Conservation (phyloP, 1,140 invertebrate genomes). For the Bombus soroeensis region DNA sequence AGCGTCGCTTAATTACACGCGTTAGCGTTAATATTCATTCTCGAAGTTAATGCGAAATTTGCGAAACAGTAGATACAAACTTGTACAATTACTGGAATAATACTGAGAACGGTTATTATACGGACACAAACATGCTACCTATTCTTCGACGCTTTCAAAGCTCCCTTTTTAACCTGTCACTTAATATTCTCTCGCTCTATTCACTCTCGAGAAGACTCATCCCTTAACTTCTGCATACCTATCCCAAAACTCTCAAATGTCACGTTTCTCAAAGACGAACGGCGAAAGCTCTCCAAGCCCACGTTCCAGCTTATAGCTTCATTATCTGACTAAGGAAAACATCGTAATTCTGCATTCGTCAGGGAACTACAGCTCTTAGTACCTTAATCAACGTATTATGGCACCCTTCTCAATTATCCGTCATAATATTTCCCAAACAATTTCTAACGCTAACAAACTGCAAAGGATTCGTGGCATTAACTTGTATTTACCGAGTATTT, state of each 20-base stretch:
- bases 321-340: slow-evolving; percentile 1
- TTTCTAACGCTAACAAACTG: neutral
- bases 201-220: neutral
- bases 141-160: slow-evolving; percentile 9
- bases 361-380: neutral
- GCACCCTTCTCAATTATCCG: neutral
- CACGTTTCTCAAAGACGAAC: slow-evolving; percentile 14
- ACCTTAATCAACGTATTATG: neutral
- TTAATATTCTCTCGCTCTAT: slow-evolving; percentile 25
- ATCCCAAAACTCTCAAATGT: neutral
- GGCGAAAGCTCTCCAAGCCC: neutral
- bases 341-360: neutral
- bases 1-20: neutral
- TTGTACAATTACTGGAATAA: slow-evolving; percentile 2
- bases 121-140: neutral
- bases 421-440: slow-evolving; percentile 4
- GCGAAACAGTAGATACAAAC: neutral
- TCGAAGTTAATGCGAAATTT: neutral
- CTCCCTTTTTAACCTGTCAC: slow-evolving; percentile 1
- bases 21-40: neutral
- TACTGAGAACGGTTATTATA: neutral
- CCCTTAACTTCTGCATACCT: neutral
- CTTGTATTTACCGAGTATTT: neutral
- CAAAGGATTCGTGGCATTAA: neutral
- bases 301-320: neutral